Evolutionary conservation across 2,888 invertebrate species (phyloP), one percentile per base, ranked within the genome.

Genomic region (Raillietiella orientalis): DNA sequence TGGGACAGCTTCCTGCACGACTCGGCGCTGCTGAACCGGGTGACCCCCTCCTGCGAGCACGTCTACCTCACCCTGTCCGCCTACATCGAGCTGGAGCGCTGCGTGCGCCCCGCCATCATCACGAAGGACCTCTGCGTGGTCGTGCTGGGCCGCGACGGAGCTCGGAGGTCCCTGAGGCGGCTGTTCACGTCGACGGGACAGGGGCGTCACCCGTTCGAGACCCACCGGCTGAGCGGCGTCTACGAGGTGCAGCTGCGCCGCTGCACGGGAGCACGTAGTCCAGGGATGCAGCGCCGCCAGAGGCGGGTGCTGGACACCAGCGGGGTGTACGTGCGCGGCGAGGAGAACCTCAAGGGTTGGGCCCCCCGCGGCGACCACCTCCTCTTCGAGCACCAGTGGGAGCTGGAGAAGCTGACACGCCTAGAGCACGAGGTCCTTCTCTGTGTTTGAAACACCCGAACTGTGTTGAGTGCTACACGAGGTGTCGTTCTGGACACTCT

Each of bases 1-100:
- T 99, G 96, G 96, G 96, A 99, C 50, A 87, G 87, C 41, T 96
- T 93, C 27, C 56, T 99, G 34, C 96, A 99, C 50, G 93, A 96
- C 41, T 93, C 93, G 2, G 61, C 72, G 2, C 56, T 96, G 24
- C 59, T 99, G 35, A 96, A 96, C 52, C 58, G 87, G 36, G 82
- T 84, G 29, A 87, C 93, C 32, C 66, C 82, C 16, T 69, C 70
- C 36, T 87, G 87, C 10, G 93, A 96, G 48, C 79, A 84, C 33
- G 77, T 99, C 34, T 96, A 87, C 52, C 74, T 99, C 58, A 99
- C 96, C 3, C 66, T 99, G 38, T 93, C 93, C 28, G 93, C 93
- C 16, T 99, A 96, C 47, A 55, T 99, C 31, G 93, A 96, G 84
- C 55, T 90, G 53, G 93, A 93, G 46, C 87, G 87, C 50, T 90